Evolutionary conservation across 2,888 invertebrate genomes (phyloP).

Genomic region (Apamea anceps): DNA sequence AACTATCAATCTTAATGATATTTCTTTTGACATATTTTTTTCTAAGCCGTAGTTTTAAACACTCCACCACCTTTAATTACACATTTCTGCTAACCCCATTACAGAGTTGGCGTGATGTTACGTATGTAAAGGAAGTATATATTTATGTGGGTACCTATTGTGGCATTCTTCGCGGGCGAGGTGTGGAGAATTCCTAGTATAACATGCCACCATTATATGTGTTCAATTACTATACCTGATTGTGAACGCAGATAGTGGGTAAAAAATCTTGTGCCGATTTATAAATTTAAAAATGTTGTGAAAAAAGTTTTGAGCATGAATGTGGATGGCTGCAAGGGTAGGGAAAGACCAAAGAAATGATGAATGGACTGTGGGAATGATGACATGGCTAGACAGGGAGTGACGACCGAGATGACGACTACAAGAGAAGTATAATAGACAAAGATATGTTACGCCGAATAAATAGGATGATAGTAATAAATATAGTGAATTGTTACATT

Average conservation of each 20-base stretch:
- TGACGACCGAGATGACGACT: too few relatives aligned
- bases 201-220: constrained; percentile 1
- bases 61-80: constrained; percentile 21
- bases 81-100: constrained; percentile 40
- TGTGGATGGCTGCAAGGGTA: too few relatives aligned
- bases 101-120: constrained; percentile 35
- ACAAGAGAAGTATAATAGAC: too few relatives aligned
- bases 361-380: too few relatives aligned
- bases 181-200: constrained; percentile 46
- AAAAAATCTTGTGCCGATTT: background rate
- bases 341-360: too few relatives aligned
- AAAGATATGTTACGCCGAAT: too few relatives aligned
- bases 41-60: background rate
- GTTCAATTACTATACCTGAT: constrained; percentile 38
- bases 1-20: background rate
- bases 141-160: constrained; percentile 51
- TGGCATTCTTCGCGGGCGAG: constrained; percentile 46
- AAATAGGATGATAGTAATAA: background rate
- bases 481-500: background rate
- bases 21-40: background rate
- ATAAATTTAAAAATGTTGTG: too few relatives aligned
- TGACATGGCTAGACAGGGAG: too few relatives aligned
- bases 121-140: constrained; percentile 54
- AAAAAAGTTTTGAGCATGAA: too few relatives aligned
- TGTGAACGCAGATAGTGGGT: constrained; percentile 2